phyloP scores from a whole-genome alignment of 2,888 invertebrate genomes.

The Mythimna lalbum region DNA sequence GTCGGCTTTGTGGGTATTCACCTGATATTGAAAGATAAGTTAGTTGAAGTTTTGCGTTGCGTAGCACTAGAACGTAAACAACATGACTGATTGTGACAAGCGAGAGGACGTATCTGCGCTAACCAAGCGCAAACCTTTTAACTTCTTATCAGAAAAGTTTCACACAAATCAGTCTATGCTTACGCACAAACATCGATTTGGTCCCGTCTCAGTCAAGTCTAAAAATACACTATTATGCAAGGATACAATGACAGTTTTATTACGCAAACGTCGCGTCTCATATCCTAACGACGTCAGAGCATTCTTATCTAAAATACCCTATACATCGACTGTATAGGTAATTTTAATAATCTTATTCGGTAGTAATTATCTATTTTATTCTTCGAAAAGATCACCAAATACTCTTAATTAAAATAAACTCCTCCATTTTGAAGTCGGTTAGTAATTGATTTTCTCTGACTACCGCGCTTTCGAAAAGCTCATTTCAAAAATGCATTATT shows the following conservation, averaged over 20 bases:
- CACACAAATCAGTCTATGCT: conserved; percentile 47
- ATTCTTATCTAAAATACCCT: not conserved
- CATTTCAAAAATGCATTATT: not conserved
- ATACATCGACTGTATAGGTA: too few relatives aligned
- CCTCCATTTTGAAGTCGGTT: too few relatives aligned
- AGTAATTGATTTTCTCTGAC: not conserved
- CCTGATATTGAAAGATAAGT: conserved; percentile 46
- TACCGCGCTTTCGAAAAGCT: not conserved
- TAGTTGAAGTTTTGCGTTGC: conserved; percentile 18
- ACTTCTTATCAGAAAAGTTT: conserved; percentile 48
- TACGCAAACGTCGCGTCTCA: conserved; percentile 28
- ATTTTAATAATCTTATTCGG: not conserved
- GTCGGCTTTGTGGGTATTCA: conserved; percentile 36
- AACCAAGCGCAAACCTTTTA: conserved; percentile 58
- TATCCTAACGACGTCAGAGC: conserved; percentile 20
- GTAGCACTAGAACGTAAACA: conserved; percentile 40
- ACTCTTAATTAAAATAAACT: not conserved
- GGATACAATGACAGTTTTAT: conserved; percentile 29
- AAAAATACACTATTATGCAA: conserved; percentile 53
- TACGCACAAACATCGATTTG: conserved; percentile 49
- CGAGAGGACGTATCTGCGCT: conserved; percentile 48
- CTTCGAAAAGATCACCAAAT: not conserved
- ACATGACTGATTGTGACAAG: conserved; percentile 33
- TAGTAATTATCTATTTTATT: not conserved
- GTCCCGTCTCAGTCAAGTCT: conserved; percentile 36